Evolutionary conservation across 2,888 invertebrate genomes (phyloP), one percentile per base, ranked within the genome.

Genomic region (Phalangium opilio): DNA sequence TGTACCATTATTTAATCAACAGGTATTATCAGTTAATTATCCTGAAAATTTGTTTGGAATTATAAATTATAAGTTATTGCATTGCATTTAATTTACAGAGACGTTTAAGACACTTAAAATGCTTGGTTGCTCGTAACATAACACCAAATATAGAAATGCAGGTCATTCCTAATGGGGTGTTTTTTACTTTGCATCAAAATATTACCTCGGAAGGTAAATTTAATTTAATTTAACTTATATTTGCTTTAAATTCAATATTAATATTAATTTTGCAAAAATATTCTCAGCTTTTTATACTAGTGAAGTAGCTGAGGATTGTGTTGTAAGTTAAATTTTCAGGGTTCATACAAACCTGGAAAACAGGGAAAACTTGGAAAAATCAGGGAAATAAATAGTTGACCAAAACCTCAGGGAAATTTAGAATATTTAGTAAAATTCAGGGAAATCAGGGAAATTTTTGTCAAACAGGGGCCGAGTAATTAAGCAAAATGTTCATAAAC

Each of bases 1-100:
- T 46, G 48, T 79, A 51, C 84, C 85, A 43, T 69, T 87, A 52
- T 76, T 79, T 41, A 82, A 85, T 15, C 87, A 86, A 66, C 89
- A 89, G 73, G 78, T 78, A 68, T 61, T 27, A 27, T 27, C 8
- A n/a, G n/a, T n/a, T n/a, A n/a, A n/a, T n/a, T n/a, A n/a, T n/a
- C n/a, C n/a, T n/a, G n/a, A n/a, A n/a, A n/a, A n/a, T n/a, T 27
- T 27, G 27, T 27, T 27, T 27, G n/a, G n/a, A n/a, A n/a, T n/a
- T n/a, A n/a, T n/a, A n/a, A n/a, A n/a, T n/a, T n/a, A n/a, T n/a
- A n/a, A n/a, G n/a, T n/a, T n/a, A n/a, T n/a, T n/a, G n/a, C n/a
- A n/a, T n/a, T n/a, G n/a, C n/a, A n/a, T n/a, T n/a, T n/a, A 52
- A 48, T 52, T 71, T 71, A 51, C 62, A 78, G 77, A 72, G 83